A percentile compares a stretch with the other conserved stretches of the same genome.
phyloP scores from a whole-genome alignment of 2,888 invertebrate species.

The Parascotia fuliginaria region DNA sequence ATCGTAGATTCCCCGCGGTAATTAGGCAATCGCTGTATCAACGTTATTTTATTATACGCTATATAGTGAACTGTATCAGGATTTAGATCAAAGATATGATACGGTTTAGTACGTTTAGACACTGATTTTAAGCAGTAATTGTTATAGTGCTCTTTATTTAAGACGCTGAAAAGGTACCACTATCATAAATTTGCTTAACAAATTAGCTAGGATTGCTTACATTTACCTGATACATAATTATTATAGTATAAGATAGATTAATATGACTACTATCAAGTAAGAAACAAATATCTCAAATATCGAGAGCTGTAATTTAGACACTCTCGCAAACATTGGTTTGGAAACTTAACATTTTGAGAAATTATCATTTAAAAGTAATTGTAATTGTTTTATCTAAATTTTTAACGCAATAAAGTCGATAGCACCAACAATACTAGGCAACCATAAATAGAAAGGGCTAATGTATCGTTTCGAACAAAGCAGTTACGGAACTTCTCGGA shows the following conservation, averaged over 20 bases:
- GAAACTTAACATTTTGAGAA: no score
- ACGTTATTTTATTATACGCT: neutral
- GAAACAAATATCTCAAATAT: no score
- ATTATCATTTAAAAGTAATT: neutral
- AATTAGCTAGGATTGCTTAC: no score
- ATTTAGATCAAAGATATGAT: neutral
- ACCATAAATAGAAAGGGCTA: conserved; percentile 46
- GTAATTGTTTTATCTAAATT: neutral
- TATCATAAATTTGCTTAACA: no score
- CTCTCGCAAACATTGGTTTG: no score
- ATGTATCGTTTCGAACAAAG: conserved; percentile 53
- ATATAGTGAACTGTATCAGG: neutral
- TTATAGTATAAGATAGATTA: no score
- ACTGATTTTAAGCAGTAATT: neutral
- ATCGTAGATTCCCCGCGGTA: conserved; percentile 4
- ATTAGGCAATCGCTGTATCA: conserved; percentile 1
- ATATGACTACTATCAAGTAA: no score
- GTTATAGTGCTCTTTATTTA: no score
- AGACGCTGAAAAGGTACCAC: no score
- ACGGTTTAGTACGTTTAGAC: neutral
- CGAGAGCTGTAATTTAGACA: no score
- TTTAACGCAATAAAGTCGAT: neutral
- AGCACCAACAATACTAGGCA: conserved; percentile 25
- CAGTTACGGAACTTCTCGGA: conserved; percentile 55
- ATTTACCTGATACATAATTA: no score